Evolutionary conservation across 2,888 invertebrate species (phyloP).

Genomic region (Toxonevra muliebris): DNA sequence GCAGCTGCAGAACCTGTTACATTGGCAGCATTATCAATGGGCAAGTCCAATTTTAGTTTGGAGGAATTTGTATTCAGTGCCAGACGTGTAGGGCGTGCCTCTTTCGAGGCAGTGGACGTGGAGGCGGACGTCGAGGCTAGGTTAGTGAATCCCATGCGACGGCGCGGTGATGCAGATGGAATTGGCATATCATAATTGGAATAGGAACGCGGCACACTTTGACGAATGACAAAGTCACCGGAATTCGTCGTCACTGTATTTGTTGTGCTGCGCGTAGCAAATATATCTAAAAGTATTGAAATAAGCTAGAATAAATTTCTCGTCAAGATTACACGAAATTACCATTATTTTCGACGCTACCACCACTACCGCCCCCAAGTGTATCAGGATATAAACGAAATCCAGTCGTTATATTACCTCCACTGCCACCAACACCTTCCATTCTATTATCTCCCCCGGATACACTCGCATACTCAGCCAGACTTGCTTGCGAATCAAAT

Average conservation of each 20-base stretch:
- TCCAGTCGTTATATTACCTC: constrained; percentile 19
- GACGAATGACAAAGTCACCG: constrained; percentile 40
- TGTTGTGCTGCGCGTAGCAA: not conserved
- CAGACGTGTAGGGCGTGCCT: constrained; percentile 50
- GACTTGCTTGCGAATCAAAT: constrained; percentile 65
- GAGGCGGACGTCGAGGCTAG: too few species aligned
- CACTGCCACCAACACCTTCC: constrained; percentile 3
- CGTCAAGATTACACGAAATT: too few species aligned
- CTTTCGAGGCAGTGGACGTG: constrained; percentile 25
- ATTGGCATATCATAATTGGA: constrained; percentile 63
- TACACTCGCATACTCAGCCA: constrained; percentile 60
- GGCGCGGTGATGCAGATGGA: constrained; percentile 43
- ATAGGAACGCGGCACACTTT: constrained; percentile 63
- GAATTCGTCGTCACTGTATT: constrained; percentile 36
- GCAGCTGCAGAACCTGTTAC: constrained; percentile 33
- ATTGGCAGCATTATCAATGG: constrained; percentile 47
- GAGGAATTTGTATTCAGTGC: constrained; percentile 48
- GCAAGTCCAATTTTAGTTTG: constrained; percentile 57
- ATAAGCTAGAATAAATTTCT: constrained; percentile 8
- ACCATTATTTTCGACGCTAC: constrained; percentile 2
- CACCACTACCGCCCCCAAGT: constrained; percentile 25
- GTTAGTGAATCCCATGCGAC: constrained; percentile 38
- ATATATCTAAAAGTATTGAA: constrained; percentile 12
- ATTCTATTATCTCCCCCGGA: constrained; percentile 16
- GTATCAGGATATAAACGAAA: constrained; percentile 36